Percentiles rank a stretch among this genome's conserved stretches.
Evolutionary conservation across 2,113 vertebrate genomes (phyloP).

Genomic region (Dromas ardeola): DNA sequence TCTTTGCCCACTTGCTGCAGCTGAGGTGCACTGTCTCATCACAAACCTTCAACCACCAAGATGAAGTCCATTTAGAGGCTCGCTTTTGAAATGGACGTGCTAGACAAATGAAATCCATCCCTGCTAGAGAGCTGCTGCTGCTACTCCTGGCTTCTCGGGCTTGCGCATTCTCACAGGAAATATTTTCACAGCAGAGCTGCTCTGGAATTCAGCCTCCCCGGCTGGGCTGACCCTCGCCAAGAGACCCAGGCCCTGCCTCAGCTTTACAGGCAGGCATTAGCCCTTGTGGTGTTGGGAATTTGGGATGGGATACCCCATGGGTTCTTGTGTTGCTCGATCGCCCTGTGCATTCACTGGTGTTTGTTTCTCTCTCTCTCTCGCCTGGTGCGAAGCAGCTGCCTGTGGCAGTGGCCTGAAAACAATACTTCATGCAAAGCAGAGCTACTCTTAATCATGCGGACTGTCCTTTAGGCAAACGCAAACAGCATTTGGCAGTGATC

Average conservation of each 20-base stretch:
- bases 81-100: background rate
- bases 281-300: background rate
- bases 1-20: background rate
- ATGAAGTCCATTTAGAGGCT: background rate
- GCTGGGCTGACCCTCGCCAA: background rate
- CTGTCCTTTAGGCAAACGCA: background rate
- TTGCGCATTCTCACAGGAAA: background rate
- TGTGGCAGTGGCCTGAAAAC: constrained; percentile 16
- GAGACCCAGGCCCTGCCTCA: background rate
- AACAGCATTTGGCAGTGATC: constrained; percentile 45
- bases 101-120: background rate
- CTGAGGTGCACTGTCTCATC: background rate
- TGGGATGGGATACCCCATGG: background rate
- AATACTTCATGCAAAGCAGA: background rate
- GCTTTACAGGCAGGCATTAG: rapidly evolving
- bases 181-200: constrained; percentile 7
- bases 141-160: background rate
- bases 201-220: background rate
- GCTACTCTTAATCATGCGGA: background rate
- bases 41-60: background rate
- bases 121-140: background rate
- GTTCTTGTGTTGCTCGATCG: rapidly evolving
- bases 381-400: background rate
- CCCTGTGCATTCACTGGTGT: rapidly evolving
- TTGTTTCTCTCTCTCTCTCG: background rate